phyloP scores from a whole-genome alignment of 2,888 invertebrate species.

The Synanthedon vespiformis region DNA sequence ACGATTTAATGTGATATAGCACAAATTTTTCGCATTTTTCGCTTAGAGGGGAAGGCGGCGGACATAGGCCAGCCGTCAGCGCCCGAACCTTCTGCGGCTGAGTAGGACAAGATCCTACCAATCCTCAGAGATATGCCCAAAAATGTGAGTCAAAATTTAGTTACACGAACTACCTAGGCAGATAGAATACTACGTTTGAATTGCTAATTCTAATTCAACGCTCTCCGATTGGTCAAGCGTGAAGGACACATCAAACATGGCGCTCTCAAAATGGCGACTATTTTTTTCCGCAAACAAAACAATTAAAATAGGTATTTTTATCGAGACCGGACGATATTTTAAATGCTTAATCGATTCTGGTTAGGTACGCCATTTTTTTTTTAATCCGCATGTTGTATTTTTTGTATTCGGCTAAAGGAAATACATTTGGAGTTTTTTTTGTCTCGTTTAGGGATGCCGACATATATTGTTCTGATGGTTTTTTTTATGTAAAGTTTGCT shows the following conservation, averaged over 20 bases:
- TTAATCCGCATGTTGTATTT: constrained; percentile 1
- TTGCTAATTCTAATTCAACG: constrained; percentile 2
- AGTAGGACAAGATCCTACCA: too few species aligned
- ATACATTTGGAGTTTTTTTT: constrained; percentile 2
- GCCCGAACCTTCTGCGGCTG: too few species aligned
- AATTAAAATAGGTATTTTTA: constrained; percentile 23
- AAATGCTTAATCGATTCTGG: constrained; percentile 8
- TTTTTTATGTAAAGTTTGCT: not conserved
- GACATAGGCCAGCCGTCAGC: too few species aligned
- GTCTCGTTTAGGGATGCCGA: not conserved
- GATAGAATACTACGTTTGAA: too few species aligned
- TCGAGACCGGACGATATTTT: constrained; percentile 15
- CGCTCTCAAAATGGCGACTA: constrained; percentile 7
- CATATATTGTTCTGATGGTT: not conserved
- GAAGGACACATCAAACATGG: constrained; percentile 30
- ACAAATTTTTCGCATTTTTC: too few species aligned
- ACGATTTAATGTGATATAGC: too few species aligned
- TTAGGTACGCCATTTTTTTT: constrained; percentile 6
- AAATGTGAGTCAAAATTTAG: too few species aligned
- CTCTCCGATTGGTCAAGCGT: constrained; percentile 27
- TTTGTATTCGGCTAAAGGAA: constrained; percentile 2
- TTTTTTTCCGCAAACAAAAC: constrained; percentile 19
- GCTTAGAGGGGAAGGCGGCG: too few species aligned
- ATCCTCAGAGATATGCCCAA: too few species aligned
- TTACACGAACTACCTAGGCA: too few species aligned